Conservation (phyloP, 2,113 vertebrate genomes). For the Monopterus albus region DNA sequence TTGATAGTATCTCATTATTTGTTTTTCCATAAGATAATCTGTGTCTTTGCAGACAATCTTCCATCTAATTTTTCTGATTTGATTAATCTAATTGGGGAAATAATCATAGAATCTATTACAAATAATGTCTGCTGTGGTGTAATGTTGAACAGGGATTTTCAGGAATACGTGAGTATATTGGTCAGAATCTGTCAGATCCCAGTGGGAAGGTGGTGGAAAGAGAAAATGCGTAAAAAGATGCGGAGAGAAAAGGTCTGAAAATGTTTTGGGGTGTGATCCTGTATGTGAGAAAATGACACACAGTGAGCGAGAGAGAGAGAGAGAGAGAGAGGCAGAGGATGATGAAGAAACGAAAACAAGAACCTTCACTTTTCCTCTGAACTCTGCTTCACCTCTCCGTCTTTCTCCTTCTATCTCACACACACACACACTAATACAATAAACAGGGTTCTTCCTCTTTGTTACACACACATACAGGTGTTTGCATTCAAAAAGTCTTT, state of each 20-base stretch:
- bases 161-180: constrained; percentile 27
- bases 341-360: constrained; percentile 71
- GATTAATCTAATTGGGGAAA: no score
- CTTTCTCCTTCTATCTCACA: constrained; percentile 13
- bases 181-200: constrained; percentile 60
- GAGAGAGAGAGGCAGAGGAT: constrained; percentile 46
- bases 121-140: no score
- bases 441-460: constrained; percentile 2
- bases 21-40: no score
- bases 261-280: constrained; percentile 68
- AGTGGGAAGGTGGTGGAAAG: constrained; percentile 20
- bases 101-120: no score
- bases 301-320: neutral
- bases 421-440: constrained; percentile 26
- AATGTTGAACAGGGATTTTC: no score
- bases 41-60: no score
- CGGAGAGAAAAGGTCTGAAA: constrained; percentile 58
- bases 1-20: no score
- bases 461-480: constrained; percentile 48
- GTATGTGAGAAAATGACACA: constrained; percentile 47
- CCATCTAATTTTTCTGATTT: no score
- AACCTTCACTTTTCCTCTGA: constrained; percentile 72
- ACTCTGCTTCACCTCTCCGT: constrained; percentile 67
- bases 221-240: constrained; percentile 52
- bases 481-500: constrained; percentile 67